These are phyloP conservation scores for Manduca sexta DNA, from an alignment of 1,140 invertebrate species.

Conservation along the genomic window DNA sequence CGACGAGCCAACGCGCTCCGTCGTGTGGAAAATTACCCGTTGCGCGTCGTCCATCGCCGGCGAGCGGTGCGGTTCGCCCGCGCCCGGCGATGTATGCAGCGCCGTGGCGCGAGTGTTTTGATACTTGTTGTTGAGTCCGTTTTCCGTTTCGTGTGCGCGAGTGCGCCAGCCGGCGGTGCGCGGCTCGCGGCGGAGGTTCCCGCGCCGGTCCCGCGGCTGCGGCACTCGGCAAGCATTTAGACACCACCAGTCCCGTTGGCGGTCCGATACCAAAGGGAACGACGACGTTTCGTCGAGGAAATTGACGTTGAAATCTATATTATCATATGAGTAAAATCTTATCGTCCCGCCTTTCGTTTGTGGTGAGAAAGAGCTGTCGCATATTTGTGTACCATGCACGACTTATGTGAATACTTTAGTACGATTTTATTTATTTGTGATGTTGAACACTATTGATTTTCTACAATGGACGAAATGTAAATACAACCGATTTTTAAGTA, in stretches of 20 bases:
- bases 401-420: slow-evolving; percentile 70
- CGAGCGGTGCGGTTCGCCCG: slow-evolving; percentile 6
- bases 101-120: slow-evolving; percentile 27
- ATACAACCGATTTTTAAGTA: slow-evolving; percentile 73
- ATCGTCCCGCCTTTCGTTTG: slow-evolving; percentile 61
- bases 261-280: slow-evolving; percentile 37
- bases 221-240: slow-evolving; percentile 45
- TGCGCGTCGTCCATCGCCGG: slow-evolving; percentile 46
- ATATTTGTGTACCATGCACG: slow-evolving; percentile 62
- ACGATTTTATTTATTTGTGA: slow-evolving; percentile 72
- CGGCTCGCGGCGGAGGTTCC: slow-evolving; percentile 32
- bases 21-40: slow-evolving; percentile 45
- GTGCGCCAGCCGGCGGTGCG: background rate
- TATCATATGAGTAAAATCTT: slow-evolving; percentile 49
- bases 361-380: slow-evolving; percentile 60
- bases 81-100: slow-evolving; percentile 29
- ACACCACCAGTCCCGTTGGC: slow-evolving; percentile 32
- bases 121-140: slow-evolving; percentile 33
- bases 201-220: slow-evolving; percentile 30
- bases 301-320: slow-evolving; percentile 53
- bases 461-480: slow-evolving; percentile 71
- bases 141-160: slow-evolving; percentile 8
- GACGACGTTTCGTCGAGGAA: slow-evolving; percentile 34
- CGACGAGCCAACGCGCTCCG: slow-evolving; percentile 44
- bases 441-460: slow-evolving; percentile 71